Evolutionary conservation across 2,888 invertebrate genomes (phyloP).

Genomic region (Polietes domitor): DNA sequence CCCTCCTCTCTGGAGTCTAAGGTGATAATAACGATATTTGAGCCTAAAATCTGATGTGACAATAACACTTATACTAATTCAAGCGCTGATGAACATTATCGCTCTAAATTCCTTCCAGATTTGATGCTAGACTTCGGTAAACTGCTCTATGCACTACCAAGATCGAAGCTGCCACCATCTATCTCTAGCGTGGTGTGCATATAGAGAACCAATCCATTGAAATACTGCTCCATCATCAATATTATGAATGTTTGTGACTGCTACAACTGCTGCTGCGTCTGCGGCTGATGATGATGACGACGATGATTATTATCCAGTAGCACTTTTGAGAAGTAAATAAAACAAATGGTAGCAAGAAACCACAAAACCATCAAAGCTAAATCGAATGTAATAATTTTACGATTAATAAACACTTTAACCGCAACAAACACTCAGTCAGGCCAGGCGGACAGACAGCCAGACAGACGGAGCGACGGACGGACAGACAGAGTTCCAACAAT

Average conservation of each 20-base stretch:
- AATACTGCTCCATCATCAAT: conserved; percentile 28
- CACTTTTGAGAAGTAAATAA: conserved; percentile 53
- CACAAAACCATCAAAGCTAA: conserved; percentile 48
- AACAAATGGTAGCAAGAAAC: conserved; percentile 33
- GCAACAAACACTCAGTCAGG: conserved; percentile 16
- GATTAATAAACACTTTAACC: conserved; percentile 61
- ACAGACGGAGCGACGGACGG: neutral
- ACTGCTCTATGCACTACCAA: too few species aligned
- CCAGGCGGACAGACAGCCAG: neutral
- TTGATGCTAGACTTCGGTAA: too few species aligned
- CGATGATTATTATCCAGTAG: conserved; percentile 63
- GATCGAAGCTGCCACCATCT: too few species aligned
- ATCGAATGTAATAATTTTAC: conserved; percentile 64
- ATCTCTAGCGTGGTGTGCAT: too few species aligned
- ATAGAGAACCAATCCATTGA: too few species aligned
- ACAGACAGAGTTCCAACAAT: conserved; percentile 5
- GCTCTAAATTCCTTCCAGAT: too few species aligned
- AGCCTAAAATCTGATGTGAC: too few species aligned
- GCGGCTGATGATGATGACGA: conserved; percentile 13
- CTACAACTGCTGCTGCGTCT: neutral
- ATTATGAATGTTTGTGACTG: conserved; percentile 26
- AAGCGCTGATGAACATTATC: too few species aligned
- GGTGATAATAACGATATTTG: too few species aligned
- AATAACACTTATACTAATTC: too few species aligned
- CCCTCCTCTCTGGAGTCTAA: too few species aligned